Evolutionary conservation across 2,888 invertebrate species (phyloP), one percentile per base, ranked within the genome.

Genomic region (Callimorpha dominula): DNA sequence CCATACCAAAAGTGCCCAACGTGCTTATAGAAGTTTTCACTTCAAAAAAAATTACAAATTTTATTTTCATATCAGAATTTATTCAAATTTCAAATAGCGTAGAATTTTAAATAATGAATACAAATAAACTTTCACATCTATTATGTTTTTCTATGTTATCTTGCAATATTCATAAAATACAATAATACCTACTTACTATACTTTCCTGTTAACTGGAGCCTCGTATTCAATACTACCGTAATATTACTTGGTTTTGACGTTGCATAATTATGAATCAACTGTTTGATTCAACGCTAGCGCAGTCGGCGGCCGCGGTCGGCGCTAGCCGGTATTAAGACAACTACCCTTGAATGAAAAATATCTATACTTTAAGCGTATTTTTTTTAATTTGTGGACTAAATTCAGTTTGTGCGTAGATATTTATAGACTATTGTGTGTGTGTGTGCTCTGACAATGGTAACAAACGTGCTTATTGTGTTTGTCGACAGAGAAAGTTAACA

Each of bases 231-330:
- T 92, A 91, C 88, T 86, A 90, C 85, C 82, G 91, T 90, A 89
- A 86, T 89, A 89, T 89, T 87, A 86, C 80, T 85, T 85, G 81
- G 49, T 46, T 69, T 69, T 69, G 17, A 50, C 49, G 87, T 94
- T 94, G 91, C 93, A 92, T 92, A 93, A 94, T 87, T 84, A 83
- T 81, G 86, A 87, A 85, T 85, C 86, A 85, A 85, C 84, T 80
- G 87, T 85, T 87, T 84, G 81, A 84, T 78, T 83, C 85, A 83
- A 83, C 81, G 83, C 84, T 64, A 64, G 87, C 85, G 86, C 91
- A 93, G 93, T 93, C 84, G 79, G 75, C 81, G 84, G 82, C 87
- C 84, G 88, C 83, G 73, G 77, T 84, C 83, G 86, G 89, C 79
- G 89, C 88, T 82, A 83, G 89, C 80, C 90, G 90, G 92, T 89